Conservation (phyloP, 2,797 vertebrate species). For the Halcyon smyrnensis region DNA sequence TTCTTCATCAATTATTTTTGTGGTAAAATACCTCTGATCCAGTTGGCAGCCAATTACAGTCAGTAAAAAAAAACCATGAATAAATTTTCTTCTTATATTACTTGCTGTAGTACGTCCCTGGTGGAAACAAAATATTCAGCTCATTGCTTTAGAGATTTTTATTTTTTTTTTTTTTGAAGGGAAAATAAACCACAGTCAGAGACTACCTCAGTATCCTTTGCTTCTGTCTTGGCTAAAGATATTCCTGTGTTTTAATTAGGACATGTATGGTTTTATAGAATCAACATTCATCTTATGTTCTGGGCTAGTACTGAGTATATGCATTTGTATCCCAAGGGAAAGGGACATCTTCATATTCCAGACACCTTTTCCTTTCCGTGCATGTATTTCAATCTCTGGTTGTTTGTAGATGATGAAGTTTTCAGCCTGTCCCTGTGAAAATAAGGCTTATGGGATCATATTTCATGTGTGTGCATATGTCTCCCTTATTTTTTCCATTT, state of each 20-base stretch:
- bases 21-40: constrained; percentile 8
- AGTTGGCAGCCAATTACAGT: constrained; percentile 32
- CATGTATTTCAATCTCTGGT: background rate
- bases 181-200: constrained; percentile 31
- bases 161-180: background rate
- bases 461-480: background rate
- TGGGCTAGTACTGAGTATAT: background rate
- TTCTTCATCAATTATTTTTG: constrained; percentile 28
- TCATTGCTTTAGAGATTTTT: constrained; percentile 2
- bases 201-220: background rate
- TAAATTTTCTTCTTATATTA: constrained; percentile 17
- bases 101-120: constrained; percentile 9
- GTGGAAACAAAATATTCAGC: constrained; percentile 18
- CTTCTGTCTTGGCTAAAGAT: constrained; percentile 12
- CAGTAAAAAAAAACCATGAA: constrained; percentile 3
- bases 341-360: constrained; percentile 4
- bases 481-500: background rate
- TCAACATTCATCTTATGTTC: constrained; percentile 45
- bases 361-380: background rate
- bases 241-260: constrained; percentile 44
- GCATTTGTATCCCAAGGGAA: background rate
- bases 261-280: constrained; percentile 53
- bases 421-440: background rate
- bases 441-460: background rate
- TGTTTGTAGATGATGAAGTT: background rate